A percentile compares a stretch with the other conserved stretches of the same genome.
phyloP scores from a whole-genome alignment of 2,113 vertebrate species.

The Speoplatyrhinus poulsoni region DNA sequence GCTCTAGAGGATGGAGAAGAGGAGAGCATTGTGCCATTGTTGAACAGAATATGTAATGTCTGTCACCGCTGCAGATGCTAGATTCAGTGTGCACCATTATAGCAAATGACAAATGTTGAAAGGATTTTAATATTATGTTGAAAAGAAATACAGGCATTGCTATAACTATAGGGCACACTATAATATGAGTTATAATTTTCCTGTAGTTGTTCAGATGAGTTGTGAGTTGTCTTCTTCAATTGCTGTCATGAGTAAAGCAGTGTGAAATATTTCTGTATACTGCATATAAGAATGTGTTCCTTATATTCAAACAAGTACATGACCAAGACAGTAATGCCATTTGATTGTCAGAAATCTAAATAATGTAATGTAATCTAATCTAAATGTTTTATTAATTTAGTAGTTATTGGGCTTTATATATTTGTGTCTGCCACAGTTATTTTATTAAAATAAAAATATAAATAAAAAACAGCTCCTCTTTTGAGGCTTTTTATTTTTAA shows the following conservation, averaged over 20 bases:
- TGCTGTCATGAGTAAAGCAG: neutral
- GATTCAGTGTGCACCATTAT: slow-evolving; percentile 47
- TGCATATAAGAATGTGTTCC: neutral
- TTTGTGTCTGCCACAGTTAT: too few relatives aligned
- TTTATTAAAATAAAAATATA: too few relatives aligned
- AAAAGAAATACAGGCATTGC: slow-evolving; percentile 12
- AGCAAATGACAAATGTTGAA: slow-evolving; percentile 59
- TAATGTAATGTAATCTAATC: too few relatives aligned
- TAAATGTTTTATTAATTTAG: too few relatives aligned
- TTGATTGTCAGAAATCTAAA: too few relatives aligned
- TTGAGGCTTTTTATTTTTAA: too few relatives aligned
- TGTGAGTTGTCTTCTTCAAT: neutral
- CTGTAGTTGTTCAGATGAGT: neutral
- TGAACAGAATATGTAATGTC: slow-evolving; percentile 59
- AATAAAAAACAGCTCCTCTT: too few relatives aligned
- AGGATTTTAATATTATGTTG: slow-evolving; percentile 55
- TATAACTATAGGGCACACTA: neutral
- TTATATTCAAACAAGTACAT: neutral
- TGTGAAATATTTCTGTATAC: neutral
- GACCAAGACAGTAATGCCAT: neutral
- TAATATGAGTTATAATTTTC: neutral
- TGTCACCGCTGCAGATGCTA: slow-evolving; percentile 53
- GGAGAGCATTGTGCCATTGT: slow-evolving; percentile 45
- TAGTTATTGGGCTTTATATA: too few relatives aligned
- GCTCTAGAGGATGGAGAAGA: slow-evolving; percentile 27